These are phyloP conservation scores for Aphaenogaster ashmeadi DNA, from an alignment of 1,140 invertebrate species.

Conservation along the genomic window DNA sequence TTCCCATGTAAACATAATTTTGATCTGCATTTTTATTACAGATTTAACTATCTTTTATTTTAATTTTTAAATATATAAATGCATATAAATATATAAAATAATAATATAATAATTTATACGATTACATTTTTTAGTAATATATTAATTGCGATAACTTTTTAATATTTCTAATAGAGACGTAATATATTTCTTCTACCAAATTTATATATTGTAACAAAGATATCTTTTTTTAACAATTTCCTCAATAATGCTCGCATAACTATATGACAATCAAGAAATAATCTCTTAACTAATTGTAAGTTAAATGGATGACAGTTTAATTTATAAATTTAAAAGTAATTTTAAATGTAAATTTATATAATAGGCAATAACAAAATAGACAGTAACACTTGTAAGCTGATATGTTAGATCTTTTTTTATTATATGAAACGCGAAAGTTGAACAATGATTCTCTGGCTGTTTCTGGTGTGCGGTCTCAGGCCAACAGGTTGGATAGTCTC, in stretches of 20 bases:
- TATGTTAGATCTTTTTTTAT: slow-evolving; percentile 28
- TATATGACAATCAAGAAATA: neutral
- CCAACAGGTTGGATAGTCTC: slow-evolving; percentile 74
- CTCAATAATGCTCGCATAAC: neutral
- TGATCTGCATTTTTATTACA: neutral
- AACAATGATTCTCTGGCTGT: slow-evolving; percentile 52
- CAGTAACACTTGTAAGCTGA: neutral
- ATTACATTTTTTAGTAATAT: neutral
- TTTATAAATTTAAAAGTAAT: neutral
- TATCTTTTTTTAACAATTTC: neutral
- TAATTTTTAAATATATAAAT: neutral
- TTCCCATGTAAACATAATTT: neutral
- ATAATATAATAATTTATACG: neutral
- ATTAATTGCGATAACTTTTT: neutral
- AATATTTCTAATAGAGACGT: neutral
- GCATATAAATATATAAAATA: neutral
- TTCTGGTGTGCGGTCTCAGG: slow-evolving; percentile 50
- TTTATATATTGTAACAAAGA: neutral
- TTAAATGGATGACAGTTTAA: neutral
- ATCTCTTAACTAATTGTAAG: neutral
- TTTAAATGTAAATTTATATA: neutral
- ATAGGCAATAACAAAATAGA: neutral
- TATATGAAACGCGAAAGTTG: slow-evolving; percentile 44
- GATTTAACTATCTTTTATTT: neutral
- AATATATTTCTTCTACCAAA: neutral